Conservation (phyloP, 92 coral and sea anemone genomes). For the Umimayanthus kanabou region DNA sequence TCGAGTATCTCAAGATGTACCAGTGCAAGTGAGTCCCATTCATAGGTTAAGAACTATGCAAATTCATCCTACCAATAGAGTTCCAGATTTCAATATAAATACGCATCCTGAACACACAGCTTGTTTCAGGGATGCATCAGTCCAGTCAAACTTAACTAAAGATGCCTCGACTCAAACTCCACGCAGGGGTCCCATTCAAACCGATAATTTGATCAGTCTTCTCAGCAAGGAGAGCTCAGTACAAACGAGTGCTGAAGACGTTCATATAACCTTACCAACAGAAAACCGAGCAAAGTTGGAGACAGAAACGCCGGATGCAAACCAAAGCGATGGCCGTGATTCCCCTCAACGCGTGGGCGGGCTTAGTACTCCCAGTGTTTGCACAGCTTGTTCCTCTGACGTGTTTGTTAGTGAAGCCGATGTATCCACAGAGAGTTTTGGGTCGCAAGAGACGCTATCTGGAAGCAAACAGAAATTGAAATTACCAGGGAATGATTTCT, state of each 20-base stretch:
- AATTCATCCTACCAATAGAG: neutral
- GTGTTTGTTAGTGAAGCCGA: conserved; percentile 9
- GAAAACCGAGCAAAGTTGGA: conserved; percentile 4
- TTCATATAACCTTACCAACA: neutral
- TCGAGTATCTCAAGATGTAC: neutral
- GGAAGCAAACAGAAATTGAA: neutral
- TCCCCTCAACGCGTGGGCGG: neutral
- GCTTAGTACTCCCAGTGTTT: conserved; percentile 22
- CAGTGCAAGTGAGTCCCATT: neutral
- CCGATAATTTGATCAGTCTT: neutral
- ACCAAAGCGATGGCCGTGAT: neutral
- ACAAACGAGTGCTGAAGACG: conserved; percentile 25
- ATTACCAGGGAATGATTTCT: neutral
- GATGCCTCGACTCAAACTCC: conserved; percentile 36
- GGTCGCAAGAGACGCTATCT: conserved; percentile 13
- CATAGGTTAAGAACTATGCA: neutral
- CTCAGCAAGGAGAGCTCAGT: conserved; percentile 23
- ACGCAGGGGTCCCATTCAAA: neutral
- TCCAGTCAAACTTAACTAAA: conserved; percentile 1
- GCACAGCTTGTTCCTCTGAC: conserved; percentile 28
- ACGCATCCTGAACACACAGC: neutral
- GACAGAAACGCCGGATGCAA: neutral
- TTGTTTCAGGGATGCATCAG: neutral
- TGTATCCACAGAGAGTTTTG: conserved; percentile 2
- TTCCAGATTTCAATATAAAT: neutral